A percentile compares a stretch with the other conserved stretches of the same genome.
Evolutionary conservation across 2,797 vertebrate genomes (phyloP).

Genomic region (Emys orbicularis): DNA sequence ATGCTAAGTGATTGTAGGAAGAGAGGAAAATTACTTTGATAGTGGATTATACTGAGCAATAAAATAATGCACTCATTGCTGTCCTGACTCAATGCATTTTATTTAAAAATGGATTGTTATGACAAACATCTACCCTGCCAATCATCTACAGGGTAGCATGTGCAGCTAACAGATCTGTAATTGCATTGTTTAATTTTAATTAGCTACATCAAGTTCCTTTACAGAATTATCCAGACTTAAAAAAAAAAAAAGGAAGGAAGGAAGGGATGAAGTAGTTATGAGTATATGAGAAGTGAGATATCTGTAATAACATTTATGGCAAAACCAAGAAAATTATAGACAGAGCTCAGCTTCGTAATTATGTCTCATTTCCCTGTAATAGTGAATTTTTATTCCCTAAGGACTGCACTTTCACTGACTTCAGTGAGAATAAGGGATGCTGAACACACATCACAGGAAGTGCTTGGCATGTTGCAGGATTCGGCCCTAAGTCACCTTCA

Average conservation of each 20-base stretch:
- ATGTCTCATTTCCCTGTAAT: background rate
- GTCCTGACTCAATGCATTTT: background rate
- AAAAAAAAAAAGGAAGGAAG: background rate
- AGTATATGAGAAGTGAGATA: background rate
- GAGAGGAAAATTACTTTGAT: constrained; percentile 54
- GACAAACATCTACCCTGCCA: background rate
- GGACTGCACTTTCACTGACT: background rate
- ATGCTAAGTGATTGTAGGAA: constrained; percentile 55
- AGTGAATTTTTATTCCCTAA: constrained; percentile 26
- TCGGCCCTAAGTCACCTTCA: background rate
- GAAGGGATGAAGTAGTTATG: background rate
- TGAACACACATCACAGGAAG: accelerated
- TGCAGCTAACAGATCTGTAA: background rate
- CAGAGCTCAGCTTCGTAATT: background rate
- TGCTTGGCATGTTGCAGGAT: background rate
- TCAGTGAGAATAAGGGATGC: background rate
- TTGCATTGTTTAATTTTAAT: background rate
- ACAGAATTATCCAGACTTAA: background rate
- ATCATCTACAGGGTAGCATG: background rate
- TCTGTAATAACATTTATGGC: background rate
- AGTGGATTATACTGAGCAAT: constrained; percentile 39
- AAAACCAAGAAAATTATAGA: background rate
- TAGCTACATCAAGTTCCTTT: constrained; percentile 28
- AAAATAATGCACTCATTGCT: background rate
- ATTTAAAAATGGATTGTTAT: background rate